phyloP scores from a whole-genome alignment of 2,797 vertebrate genomes.

The Rhabdophis nuchalis region DNA sequence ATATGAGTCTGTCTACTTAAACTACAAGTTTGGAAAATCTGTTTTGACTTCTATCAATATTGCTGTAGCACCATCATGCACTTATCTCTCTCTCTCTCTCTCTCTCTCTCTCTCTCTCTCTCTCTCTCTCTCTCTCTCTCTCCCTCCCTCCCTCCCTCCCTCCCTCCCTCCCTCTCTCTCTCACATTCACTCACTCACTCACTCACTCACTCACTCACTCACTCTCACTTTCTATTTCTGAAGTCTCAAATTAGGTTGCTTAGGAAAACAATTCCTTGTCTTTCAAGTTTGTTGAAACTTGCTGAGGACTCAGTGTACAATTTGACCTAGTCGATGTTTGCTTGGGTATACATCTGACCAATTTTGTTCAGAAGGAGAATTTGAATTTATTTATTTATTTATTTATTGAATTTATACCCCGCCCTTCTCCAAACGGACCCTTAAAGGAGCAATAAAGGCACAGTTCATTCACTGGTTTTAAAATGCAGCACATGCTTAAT shows the following conservation, averaged over 20 bases:
- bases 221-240: neutral
- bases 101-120: no score
- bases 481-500: neutral
- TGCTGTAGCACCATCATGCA: neutral
- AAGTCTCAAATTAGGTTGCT: neutral
- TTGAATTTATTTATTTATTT: no score
- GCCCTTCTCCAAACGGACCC: no score
- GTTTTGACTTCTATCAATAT: neutral
- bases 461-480: neutral
- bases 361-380: neutral
- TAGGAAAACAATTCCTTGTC: neutral
- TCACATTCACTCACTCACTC: neutral
- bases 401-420: no score
- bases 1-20: neutral
- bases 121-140: neutral
- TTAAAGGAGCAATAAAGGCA: neutral
- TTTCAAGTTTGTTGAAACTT: neutral
- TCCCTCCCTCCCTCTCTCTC: no score
- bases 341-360: neutral
- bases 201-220: neutral
- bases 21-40: neutral
- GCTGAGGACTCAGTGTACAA: neutral
- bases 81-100: neutral
- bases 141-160: no score
- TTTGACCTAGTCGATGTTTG: neutral